Percentiles rank a stretch among this genome's conserved stretches.
These are phyloP conservation scores for Melikaiella ostensackeni DNA, from an alignment of 2,888 invertebrate species.

Conservation along the genomic window DNA sequence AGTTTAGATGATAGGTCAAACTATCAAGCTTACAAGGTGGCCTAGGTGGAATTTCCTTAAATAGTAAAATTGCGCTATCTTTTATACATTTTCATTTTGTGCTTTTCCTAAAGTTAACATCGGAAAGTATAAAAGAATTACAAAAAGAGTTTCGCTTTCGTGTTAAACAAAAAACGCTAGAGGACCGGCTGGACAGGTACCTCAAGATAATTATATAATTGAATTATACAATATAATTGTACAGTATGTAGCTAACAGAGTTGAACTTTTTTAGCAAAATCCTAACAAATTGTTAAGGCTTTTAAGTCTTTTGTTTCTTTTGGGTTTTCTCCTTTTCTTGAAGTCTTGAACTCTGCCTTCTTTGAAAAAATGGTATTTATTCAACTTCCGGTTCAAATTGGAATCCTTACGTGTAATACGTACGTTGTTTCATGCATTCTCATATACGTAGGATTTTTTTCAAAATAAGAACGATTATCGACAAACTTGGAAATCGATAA, in stretches of 20 bases:
- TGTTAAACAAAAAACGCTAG: background rate
- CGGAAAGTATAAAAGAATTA: constrained; percentile 40
- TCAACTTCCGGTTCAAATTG: background rate
- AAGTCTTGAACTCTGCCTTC: constrained; percentile 7
- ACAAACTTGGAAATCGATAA: constrained; percentile 14
- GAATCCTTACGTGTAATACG: background rate
- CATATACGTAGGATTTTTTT: background rate
- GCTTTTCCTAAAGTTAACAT: constrained; percentile 39
- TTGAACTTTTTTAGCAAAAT: constrained; percentile 14
- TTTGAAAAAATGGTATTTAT: background rate
- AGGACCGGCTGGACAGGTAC: background rate
- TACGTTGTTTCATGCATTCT: background rate
- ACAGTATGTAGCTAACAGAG: constrained; percentile 21
- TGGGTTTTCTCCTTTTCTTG: background rate
- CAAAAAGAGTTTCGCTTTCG: constrained; percentile 1
- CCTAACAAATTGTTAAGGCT: background rate
- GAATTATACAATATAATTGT: constrained; percentile 14
- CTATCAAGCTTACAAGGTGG: constrained; percentile 34
- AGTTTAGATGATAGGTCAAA: background rate
- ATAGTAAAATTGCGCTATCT: constrained; percentile 17
- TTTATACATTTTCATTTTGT: constrained; percentile 28
- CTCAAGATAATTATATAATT: constrained; percentile 16
- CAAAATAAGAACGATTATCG: constrained; percentile 21
- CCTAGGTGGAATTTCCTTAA: constrained; percentile 44
- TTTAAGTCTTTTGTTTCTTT: background rate